phyloP scores from a whole-genome alignment of 2,113 vertebrate genomes.

The Dasypus novemcinctus region DNA sequence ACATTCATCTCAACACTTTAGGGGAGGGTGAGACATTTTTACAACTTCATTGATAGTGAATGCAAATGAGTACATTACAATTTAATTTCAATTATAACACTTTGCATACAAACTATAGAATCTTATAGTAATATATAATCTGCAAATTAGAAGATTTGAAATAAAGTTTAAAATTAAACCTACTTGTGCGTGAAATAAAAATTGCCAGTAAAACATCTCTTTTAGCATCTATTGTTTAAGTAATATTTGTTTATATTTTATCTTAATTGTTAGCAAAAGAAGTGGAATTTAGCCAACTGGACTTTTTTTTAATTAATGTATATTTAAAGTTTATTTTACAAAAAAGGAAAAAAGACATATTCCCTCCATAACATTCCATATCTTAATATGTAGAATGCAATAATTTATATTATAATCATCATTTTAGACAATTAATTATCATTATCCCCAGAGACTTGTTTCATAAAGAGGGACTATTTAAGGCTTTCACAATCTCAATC shows the following conservation, averaged over 20 bases:
- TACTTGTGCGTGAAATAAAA: slow-evolving; percentile 74
- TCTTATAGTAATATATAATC: slow-evolving; percentile 55
- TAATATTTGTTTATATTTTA: neutral
- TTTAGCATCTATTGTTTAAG: slow-evolving; percentile 42
- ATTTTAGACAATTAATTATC: accelerated
- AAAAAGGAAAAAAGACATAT: slow-evolving; percentile 25
- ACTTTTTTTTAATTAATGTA: slow-evolving; percentile 70
- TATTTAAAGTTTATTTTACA: slow-evolving; percentile 60
- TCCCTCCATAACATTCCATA: neutral
- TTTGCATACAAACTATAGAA: too few species aligned
- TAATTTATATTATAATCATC: accelerated
- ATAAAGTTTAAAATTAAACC: slow-evolving; percentile 71
- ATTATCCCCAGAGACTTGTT: accelerated
- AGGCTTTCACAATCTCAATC: slow-evolving; percentile 90
- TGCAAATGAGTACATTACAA: too few species aligned
- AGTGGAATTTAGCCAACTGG: slow-evolving; percentile 72
- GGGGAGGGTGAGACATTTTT: slow-evolving; percentile 69
- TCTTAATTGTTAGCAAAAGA: slow-evolving; percentile 45
- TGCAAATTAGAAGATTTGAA: slow-evolving; percentile 59
- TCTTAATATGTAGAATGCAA: slow-evolving; percentile 35
- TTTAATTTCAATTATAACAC: too few species aligned
- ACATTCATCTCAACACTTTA: too few species aligned
- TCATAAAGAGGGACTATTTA: slow-evolving; percentile 74
- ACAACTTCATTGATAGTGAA: too few species aligned
- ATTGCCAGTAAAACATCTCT: slow-evolving; percentile 77